These are phyloP conservation scores for Apis cerana DNA, from an alignment of 1,140 invertebrate species.

Conservation along the genomic window DNA sequence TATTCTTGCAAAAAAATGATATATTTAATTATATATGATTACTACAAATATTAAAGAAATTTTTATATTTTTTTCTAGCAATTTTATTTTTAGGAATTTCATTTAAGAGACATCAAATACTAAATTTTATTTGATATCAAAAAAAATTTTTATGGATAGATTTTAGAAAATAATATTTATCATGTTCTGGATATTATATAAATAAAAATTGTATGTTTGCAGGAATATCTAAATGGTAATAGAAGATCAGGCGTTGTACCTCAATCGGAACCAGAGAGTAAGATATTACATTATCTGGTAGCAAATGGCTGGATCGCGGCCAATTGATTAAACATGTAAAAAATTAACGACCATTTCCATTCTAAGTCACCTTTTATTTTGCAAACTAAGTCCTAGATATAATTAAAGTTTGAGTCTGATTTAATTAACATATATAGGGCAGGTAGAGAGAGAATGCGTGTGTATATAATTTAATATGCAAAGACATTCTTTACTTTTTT, in stretches of 20 bases:
- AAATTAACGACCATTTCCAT: constrained; percentile 62
- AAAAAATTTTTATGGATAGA: background rate
- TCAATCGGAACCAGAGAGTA: constrained; percentile 80
- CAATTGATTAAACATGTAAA: constrained; percentile 70
- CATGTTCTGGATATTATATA: constrained; percentile 14
- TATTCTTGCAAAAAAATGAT: background rate
- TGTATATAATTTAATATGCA: constrained; percentile 31
- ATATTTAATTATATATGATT: background rate
- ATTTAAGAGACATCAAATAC: background rate
- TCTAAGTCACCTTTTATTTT: constrained; percentile 74
- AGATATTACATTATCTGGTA: constrained; percentile 80
- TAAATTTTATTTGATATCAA: background rate
- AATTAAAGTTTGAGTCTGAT: constrained; percentile 60
- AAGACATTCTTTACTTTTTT: constrained; percentile 26
- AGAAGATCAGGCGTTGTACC: constrained; percentile 75
- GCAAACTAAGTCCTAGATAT: constrained; percentile 67
- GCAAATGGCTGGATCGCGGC: constrained; percentile 80
- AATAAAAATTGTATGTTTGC: constrained; percentile 43
- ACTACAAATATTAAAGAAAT: background rate
- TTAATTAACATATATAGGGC: constrained; percentile 47
- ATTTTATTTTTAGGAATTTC: background rate
- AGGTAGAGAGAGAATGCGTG: constrained; percentile 38
- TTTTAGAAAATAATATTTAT: background rate
- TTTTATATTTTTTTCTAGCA: background rate
- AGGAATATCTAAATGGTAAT: constrained; percentile 80